phyloP scores from a whole-genome alignment of 2,888 invertebrate genomes.

The Invenusta paracnida region DNA sequence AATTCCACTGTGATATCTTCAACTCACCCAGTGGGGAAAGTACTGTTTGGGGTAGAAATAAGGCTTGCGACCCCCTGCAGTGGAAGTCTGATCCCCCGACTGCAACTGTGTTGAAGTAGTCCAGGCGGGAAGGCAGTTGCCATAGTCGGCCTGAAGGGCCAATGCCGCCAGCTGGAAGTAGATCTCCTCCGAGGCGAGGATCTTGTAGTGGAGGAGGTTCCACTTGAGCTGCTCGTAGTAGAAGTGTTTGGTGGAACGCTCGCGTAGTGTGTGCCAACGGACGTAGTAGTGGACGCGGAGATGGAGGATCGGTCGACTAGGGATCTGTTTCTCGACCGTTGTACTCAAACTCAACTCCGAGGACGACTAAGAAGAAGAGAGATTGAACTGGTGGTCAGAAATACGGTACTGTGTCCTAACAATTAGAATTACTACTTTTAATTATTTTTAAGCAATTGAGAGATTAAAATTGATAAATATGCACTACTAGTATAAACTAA shows the following conservation, averaged over 20 bases:
- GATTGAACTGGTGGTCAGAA: no score
- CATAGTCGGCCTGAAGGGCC: conserved; percentile 85
- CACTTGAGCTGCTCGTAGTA: conserved; percentile 89
- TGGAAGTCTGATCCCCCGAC: conserved; percentile 64
- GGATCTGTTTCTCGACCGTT: neutral
- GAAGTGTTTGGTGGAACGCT: conserved; percentile 83
- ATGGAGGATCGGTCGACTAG: neutral
- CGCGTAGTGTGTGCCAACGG: conserved; percentile 60
- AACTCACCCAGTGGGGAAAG: conserved; percentile 68
- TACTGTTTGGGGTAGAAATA: conserved; percentile 78
- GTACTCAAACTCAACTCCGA: neutral
- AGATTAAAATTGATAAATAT: no score
- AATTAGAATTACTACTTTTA: no score
- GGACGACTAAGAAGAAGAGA: neutral
- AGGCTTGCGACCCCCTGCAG: conserved; percentile 56
- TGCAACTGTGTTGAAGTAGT: no score
- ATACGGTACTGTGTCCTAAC: no score
- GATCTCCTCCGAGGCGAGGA: conserved; percentile 61
- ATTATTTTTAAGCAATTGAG: no score
- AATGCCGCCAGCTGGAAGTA: conserved; percentile 76
- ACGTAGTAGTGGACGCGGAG: neutral
- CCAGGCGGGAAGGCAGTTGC: no score
- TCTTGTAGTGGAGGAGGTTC: conserved; percentile 67
- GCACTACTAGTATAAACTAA: no score
- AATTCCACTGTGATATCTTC: no score